Evolutionary conservation across 2,888 invertebrate species (phyloP), one percentile per base, ranked within the genome.

Genomic region (Melanchra persicariae): DNA sequence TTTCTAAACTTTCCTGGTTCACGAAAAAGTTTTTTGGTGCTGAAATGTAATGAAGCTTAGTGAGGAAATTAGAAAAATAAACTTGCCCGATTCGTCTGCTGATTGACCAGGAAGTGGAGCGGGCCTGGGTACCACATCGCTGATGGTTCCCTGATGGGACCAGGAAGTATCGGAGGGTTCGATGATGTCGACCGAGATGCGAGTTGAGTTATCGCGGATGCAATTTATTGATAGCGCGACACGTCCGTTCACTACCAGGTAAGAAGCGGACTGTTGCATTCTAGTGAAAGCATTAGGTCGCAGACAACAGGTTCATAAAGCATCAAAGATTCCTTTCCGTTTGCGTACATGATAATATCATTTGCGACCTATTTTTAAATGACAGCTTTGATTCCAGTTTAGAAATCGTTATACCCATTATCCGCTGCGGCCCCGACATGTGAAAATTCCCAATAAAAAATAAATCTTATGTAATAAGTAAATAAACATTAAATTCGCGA

Each of bases 11-110:
- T 51, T 79, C 71, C 34, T 86, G 76, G 57, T 59, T 55, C 12
- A 81, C 9, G 19, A 61, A 9, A 15, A 79, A 9, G 40, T 68
- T 75, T 47, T 57, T 70, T 40, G 85, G 83, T 4, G 58, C 85
- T 85, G 83, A 60, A 85, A 85, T 57, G 8, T 64, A 78, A 57
- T 26, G 26, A 5, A 19, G 1, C 9, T 58, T 26, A 45, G 15
- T 45, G 2, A 47, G 9, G 9, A 57, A 70, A 64, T 43, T 22
- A 66, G 37, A 57, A 30, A 58, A 19, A 19, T 3, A 26, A 22
- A 59, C 77, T 30, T n/a, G 60, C 26, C 0, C 0, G 0, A 5
- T 7, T 22, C 1, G 0, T 4, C 5, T 4, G 1, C n/a, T 10
- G 1, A 1, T 12, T 9, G 5, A 17, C 3, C 2, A 51, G 0